Base-by-base conservation (phyloP, 1,140 invertebrate genomes). In the Rhopalosiphum padi region DNA sequence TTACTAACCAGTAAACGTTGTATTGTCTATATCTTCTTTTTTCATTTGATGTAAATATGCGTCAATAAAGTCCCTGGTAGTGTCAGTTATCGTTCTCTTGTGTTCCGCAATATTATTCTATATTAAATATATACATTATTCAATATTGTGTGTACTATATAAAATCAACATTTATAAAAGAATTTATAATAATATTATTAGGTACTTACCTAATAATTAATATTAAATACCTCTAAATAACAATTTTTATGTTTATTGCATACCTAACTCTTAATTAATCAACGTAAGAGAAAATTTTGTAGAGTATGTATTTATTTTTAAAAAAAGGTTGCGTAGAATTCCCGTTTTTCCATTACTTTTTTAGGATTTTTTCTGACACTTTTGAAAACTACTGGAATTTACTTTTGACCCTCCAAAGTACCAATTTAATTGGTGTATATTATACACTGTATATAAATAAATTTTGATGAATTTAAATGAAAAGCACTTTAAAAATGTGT, bases 21-120 rank as follows among this genome's bases (percentile, higher is more conserved):
- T 94, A 43, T 95, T 95, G 5, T 95, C 95, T 3, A 94, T 94
- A 93, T 95, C 95, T 25, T 95, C 94, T 48, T 95, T 93, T 68
- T 96, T 95, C 96, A 98, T 97, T 95, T 98, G 96, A 77, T 96
- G 95, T 8, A 98, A 95, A 95, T 97, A 98, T 55, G 97, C 96
- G 94, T 98, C 97, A 86, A 98, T 97, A 48, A 98, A 96, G 94
- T 98, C 97, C 35, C 96, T 95, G 51, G 96, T 96, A 53, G 95
- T 95, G 48, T 95, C 90, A 35, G 95, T 94, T 86, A 96, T 96
- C 4, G 95, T 95, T 55, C 95, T 94, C 87, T 96, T 96, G 94
- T 97, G 97, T 41, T 97, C 96, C 4, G 95, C 94, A 53, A 97
- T 97, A 25, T 95, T 96, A 90, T 96, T 95, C 96, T 97, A 94